phyloP scores from a whole-genome alignment of 1,140 invertebrate species.

The Drosophila mojavensis region DNA sequence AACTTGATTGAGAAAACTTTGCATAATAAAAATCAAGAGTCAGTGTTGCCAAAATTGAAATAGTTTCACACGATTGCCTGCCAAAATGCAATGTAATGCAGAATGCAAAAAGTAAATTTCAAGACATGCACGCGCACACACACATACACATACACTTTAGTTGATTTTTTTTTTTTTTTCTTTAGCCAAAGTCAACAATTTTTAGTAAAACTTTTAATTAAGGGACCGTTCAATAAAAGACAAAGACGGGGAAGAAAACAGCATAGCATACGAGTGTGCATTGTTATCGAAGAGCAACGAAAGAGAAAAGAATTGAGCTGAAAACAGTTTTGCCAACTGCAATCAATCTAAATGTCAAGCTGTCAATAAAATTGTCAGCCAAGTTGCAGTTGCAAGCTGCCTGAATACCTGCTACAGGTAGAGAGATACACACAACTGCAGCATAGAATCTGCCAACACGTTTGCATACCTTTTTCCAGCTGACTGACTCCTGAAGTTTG shows the following conservation, averaged over 20 bases:
- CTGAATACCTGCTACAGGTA: not conserved
- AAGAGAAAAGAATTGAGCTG: not conserved
- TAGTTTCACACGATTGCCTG: slow-evolving; percentile 63
- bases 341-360: slow-evolving; percentile 78
- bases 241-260: slow-evolving; percentile 4
- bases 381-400: slow-evolving; percentile 44
- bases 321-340: slow-evolving; percentile 65
- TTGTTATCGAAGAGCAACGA: slow-evolving; percentile 12
- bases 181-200: slow-evolving; percentile 51
- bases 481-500: slow-evolving; percentile 49
- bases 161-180: slow-evolving; percentile 3
- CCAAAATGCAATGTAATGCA: slow-evolving; percentile 13
- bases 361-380: slow-evolving; percentile 79
- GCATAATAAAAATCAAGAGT: slow-evolving; percentile 19
- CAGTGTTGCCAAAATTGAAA: slow-evolving; percentile 63
- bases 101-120: slow-evolving; percentile 7
- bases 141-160: not conserved
- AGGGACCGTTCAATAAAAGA: slow-evolving; percentile 30
- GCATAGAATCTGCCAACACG: slow-evolving; percentile 49
- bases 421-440: not conserved
- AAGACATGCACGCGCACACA: slow-evolving; percentile 19
- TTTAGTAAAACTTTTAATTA: slow-evolving; percentile 72
- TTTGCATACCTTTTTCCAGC: slow-evolving; percentile 69
- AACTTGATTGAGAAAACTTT: slow-evolving; percentile 25
- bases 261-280: slow-evolving; percentile 7